Conservation (phyloP, 2,888 invertebrate species). For the Latrodectus elegans region DNA sequence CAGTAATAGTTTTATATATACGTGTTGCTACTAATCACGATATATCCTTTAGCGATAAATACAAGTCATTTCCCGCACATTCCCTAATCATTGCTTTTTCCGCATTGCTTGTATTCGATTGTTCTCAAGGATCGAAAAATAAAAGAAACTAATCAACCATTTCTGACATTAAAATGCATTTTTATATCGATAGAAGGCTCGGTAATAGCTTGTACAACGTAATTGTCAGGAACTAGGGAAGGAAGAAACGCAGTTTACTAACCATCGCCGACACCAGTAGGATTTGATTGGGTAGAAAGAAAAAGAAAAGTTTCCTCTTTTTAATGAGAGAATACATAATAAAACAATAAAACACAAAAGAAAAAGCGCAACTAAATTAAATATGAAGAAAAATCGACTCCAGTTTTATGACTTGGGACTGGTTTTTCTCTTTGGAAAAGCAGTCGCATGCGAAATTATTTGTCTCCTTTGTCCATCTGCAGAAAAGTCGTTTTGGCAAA, state of each 20-base stretch:
- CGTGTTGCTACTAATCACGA: too few species aligned
- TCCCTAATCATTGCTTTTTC: background rate
- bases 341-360: conserved; percentile 46
- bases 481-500: background rate
- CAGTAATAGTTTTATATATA: too few species aligned
- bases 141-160: conserved; percentile 31
- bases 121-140: background rate
- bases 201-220: background rate
- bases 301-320: conserved; percentile 12
- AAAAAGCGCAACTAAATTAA: conserved; percentile 6
- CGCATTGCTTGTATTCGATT: too few species aligned
- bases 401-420: conserved; percentile 30
- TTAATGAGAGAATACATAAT: conserved; percentile 33
- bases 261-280: background rate
- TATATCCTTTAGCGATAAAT: too few species aligned
- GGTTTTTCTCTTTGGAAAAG: conserved; percentile 16
- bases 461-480: conserved; percentile 13
- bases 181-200: background rate
- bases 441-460: conserved; percentile 10
- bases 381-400: conserved; percentile 23
- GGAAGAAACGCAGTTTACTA: background rate
- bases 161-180: background rate
- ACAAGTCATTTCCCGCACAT: background rate
- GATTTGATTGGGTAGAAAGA: background rate
- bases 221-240: background rate